Conservation (phyloP, 1,140 invertebrate genomes). For the Neuroterus valhalla region DNA sequence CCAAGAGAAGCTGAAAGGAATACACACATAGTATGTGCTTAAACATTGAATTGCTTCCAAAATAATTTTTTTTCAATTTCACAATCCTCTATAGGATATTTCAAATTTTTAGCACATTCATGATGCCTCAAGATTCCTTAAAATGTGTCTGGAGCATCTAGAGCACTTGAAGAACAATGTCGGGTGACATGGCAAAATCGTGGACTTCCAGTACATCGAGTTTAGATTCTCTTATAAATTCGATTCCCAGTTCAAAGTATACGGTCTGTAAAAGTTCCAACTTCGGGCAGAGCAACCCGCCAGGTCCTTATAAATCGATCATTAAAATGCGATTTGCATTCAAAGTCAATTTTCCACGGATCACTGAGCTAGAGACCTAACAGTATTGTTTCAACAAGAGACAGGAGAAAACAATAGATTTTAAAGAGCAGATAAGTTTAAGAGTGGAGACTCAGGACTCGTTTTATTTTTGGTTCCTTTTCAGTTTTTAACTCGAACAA, state of each 20-base stretch:
- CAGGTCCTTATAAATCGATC: conserved; percentile 18
- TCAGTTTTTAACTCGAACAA: background rate
- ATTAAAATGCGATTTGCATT: conserved; percentile 27
- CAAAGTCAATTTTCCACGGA: conserved; percentile 23
- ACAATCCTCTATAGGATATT: background rate
- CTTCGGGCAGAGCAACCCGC: background rate
- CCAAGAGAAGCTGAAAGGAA: too few species aligned
- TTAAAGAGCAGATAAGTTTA: background rate
- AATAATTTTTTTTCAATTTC: too few species aligned
- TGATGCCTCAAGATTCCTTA: background rate
- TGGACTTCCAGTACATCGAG: conserved; percentile 27
- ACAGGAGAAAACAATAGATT: background rate
- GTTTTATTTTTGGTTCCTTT: background rate
- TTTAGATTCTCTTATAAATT: conserved; percentile 29
- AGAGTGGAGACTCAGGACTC: background rate
- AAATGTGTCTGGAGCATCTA: background rate
- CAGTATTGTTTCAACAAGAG: conserved; percentile 14
- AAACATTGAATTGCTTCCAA: too few species aligned
- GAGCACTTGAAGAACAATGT: conserved; percentile 19
- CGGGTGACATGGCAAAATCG: conserved; percentile 21
- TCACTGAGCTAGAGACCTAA: background rate
- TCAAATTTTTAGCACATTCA: background rate
- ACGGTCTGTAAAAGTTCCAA: conserved; percentile 29
- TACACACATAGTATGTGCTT: too few species aligned
- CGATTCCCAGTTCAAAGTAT: conserved; percentile 24